A percentile compares a stretch with the other conserved stretches of the same genome.
Evolutionary conservation across 2,888 invertebrate genomes (phyloP).

Genomic region (Xestia xanthographa): DNA sequence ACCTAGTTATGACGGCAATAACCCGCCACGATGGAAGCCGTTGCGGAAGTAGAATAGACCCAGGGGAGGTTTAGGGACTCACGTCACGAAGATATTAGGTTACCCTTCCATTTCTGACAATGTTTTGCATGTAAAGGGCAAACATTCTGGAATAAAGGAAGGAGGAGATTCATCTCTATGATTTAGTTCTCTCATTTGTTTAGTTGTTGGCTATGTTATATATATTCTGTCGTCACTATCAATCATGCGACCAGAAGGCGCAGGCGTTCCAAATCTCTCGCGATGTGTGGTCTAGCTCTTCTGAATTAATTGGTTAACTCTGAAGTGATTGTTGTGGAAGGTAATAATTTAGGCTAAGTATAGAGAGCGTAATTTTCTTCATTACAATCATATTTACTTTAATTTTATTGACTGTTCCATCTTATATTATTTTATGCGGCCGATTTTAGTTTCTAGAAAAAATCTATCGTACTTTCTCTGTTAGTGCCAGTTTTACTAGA

Average conservation of each 20-base stretch:
- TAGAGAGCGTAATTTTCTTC: constrained; percentile 9
- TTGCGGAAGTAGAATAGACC: constrained; percentile 29
- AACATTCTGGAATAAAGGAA: constrained; percentile 4
- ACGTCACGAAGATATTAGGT: constrained; percentile 23
- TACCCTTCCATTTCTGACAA: constrained; percentile 23
- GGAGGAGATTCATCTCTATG: constrained; percentile 8
- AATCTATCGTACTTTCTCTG: constrained; percentile 9
- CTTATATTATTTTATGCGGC: neutral
- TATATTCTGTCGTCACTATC: constrained; percentile 38
- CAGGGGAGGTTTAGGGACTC: constrained; percentile 37
- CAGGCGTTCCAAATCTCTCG: constrained; percentile 37
- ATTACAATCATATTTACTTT: neutral
- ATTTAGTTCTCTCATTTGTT: constrained; percentile 17
- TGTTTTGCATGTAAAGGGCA: constrained; percentile 30
- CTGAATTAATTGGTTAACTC: constrained; percentile 25
- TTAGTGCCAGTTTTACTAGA: constrained; percentile 1
- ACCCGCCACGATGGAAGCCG: neutral
- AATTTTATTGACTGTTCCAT: constrained; percentile 8
- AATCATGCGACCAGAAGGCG: constrained; percentile 43
- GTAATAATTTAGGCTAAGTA: neutral
- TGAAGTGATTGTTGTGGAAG: constrained; percentile 6
- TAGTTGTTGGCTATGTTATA: constrained; percentile 28
- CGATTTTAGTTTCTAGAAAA: constrained; percentile 2
- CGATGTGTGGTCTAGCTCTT: constrained; percentile 59
- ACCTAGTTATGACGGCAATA: constrained; percentile 47